Evolutionary conservation across 2,888 invertebrate species (phyloP).

Genomic region (Mechanitis mazaeus): DNA sequence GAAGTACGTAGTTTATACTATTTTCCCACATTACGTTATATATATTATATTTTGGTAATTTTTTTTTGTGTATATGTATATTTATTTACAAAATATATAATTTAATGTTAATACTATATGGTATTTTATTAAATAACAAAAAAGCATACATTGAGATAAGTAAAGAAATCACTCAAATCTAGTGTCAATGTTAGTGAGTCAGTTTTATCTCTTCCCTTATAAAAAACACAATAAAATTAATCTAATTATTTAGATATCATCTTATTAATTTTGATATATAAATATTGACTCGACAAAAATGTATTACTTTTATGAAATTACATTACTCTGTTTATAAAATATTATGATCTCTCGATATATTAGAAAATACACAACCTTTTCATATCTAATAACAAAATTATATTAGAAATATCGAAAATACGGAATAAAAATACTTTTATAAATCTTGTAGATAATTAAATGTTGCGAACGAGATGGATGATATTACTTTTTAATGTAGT

Average conservation of each 20-base stretch:
- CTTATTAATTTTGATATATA: neutral
- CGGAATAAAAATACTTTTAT: neutral
- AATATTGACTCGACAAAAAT: neutral
- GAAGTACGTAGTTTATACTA: neutral
- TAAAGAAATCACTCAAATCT: too few relatives aligned
- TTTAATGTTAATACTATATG: too few relatives aligned
- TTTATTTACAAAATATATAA: too few relatives aligned
- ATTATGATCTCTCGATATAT: neutral
- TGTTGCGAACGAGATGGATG: neutral
- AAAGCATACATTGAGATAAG: too few relatives aligned
- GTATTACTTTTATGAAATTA: too few relatives aligned
- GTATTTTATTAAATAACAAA: too few relatives aligned
- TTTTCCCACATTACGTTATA: neutral
- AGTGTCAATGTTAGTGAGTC: too few relatives aligned
- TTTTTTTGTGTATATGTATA: too few relatives aligned
- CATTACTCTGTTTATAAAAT: too few relatives aligned
- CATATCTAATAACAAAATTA: conserved; percentile 4
- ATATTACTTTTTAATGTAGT: neutral
- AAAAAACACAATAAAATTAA: too few relatives aligned
- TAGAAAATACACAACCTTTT: conserved; percentile 7
- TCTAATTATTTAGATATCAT: too few relatives aligned
- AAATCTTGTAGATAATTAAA: conserved; percentile 10
- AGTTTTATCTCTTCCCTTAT: too few relatives aligned
- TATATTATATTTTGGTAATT: neutral
- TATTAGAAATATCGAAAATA: neutral